Percentiles rank a stretch among this genome's conserved stretches.
Evolutionary conservation across 2,797 vertebrate genomes (phyloP).

Genomic region (Geotrypetes seraphini): DNA sequence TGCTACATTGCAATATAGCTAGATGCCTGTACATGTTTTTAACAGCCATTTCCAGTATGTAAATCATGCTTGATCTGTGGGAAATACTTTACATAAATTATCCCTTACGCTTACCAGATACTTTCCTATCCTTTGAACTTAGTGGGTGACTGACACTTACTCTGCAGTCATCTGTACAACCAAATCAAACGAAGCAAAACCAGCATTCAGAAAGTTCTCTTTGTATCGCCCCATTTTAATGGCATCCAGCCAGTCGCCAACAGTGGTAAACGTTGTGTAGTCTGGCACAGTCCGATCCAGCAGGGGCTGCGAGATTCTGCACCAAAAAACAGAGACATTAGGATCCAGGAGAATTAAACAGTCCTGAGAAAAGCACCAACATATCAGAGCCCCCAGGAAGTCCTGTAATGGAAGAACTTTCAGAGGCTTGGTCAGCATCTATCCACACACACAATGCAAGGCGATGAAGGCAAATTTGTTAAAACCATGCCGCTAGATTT

Average conservation of each 20-base stretch:
- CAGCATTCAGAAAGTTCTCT: conserved; percentile 92
- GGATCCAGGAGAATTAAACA: conserved; percentile 19
- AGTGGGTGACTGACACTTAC: too few species aligned
- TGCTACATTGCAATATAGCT: too few species aligned
- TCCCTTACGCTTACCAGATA: background rate
- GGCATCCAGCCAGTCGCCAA: conserved; percentile 96
- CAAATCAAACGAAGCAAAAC: conserved; percentile 94
- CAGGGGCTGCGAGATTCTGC: conserved; percentile 90
- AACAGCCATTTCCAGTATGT: too few species aligned
- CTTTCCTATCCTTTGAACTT: too few species aligned
- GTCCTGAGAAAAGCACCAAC: conserved; percentile 11
- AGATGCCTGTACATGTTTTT: too few species aligned
- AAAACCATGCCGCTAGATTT: too few species aligned
- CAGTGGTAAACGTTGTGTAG: conserved; percentile 96
- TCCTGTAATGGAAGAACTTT: background rate
- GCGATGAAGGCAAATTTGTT: too few species aligned
- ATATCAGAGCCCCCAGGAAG: background rate
- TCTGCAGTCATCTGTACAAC: conserved; percentile 94
- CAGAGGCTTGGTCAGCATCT: too few species aligned
- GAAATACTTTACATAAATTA: background rate
- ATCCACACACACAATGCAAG: too few species aligned
- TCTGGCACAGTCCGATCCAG: conserved; percentile 94
- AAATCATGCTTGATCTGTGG: too few species aligned
- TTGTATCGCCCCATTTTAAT: conserved; percentile 99
- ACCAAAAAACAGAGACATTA: conserved; percentile 51